These are phyloP conservation scores for Propsilocerus akamusi DNA, from an alignment of 1,140 invertebrate species.

Conservation along the genomic window DNA sequence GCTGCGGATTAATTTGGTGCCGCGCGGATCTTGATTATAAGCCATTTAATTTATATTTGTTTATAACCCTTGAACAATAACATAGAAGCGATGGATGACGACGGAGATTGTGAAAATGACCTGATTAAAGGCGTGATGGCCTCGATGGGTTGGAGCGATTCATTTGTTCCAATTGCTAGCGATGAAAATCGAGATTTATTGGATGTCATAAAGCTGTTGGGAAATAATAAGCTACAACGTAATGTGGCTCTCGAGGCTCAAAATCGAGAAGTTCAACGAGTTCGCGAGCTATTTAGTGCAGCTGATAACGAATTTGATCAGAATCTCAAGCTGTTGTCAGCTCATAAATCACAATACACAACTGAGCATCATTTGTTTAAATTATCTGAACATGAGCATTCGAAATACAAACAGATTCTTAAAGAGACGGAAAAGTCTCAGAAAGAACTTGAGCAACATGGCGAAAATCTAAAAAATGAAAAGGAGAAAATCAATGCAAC, in stretches of 20 bases:
- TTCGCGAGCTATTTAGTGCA: conserved; percentile 25
- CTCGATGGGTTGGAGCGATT: conserved; percentile 36
- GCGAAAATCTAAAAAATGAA: conserved; percentile 11
- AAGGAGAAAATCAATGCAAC: conserved; percentile 23
- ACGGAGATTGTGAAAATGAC: background rate
- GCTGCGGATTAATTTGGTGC: no score
- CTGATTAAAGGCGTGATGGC: conserved; percentile 3
- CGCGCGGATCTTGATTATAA: no score
- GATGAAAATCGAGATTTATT: conserved; percentile 43
- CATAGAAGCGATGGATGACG: background rate
- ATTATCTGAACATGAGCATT: conserved; percentile 24
- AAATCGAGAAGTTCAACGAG: conserved; percentile 16
- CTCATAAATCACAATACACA: conserved; percentile 31
- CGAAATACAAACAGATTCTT: conserved; percentile 26
- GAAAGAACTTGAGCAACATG: conserved; percentile 18
- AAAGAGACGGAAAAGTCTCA: conserved; percentile 22
- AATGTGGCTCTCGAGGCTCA: conserved; percentile 11
- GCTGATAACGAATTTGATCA: conserved; percentile 25
- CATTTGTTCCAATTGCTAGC: conserved; percentile 45
- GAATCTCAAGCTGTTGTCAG: conserved; percentile 29
- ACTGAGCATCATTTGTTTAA: conserved; percentile 33
- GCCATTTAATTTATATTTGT: no score
- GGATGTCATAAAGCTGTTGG: conserved; percentile 14
- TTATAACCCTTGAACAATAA: no score
- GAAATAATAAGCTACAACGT: conserved; percentile 13